These are phyloP conservation scores for Ptyas mucosa DNA, from an alignment of 2,113 vertebrate species.

Conservation along the genomic window DNA sequence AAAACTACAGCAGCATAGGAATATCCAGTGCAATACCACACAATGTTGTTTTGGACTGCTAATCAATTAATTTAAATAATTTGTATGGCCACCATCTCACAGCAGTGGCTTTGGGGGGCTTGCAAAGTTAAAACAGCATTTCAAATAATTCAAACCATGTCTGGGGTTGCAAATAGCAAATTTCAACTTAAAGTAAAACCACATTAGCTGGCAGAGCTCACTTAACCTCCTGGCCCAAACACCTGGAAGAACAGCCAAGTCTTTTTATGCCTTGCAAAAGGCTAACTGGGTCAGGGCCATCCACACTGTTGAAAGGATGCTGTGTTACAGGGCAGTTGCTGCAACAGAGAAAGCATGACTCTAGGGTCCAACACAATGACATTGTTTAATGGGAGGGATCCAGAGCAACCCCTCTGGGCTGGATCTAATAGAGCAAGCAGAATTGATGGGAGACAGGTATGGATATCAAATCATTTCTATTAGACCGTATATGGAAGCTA, in stretches of 20 bases:
- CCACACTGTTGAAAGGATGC: background rate
- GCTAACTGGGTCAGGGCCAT: background rate
- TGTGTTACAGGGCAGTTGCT: background rate
- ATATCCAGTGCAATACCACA: background rate
- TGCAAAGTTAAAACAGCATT: background rate
- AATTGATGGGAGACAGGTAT: background rate
- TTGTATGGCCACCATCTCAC: background rate
- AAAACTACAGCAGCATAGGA: background rate
- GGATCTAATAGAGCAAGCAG: background rate
- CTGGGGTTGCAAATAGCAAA: background rate
- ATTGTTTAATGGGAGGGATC: background rate
- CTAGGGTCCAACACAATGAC: background rate
- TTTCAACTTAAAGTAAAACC: background rate
- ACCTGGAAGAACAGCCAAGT: background rate
- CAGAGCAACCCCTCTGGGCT: background rate
- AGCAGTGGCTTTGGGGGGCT: background rate
- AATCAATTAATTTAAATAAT: background rate
- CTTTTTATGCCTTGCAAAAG: background rate
- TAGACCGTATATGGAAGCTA: background rate
- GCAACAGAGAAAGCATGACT: background rate
- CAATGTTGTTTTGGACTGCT: background rate
- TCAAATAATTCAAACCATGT: background rate
- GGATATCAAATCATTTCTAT: background rate
- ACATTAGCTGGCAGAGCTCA: background rate
- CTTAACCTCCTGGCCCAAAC: background rate